phyloP scores from a whole-genome alignment of 1,140 invertebrate genomes.

The Papilio polyxenes region DNA sequence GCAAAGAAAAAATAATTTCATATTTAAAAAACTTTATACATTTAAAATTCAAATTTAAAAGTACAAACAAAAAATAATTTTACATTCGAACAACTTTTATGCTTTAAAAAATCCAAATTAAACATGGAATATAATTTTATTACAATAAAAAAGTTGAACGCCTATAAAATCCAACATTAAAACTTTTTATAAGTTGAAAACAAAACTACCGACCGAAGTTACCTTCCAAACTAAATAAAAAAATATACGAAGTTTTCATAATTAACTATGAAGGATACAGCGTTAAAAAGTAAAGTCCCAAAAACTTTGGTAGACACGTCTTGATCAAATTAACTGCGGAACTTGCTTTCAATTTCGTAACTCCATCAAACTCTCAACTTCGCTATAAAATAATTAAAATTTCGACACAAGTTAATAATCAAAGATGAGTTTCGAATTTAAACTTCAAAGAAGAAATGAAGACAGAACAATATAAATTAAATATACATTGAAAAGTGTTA shows the following conservation, averaged over 20 bases:
- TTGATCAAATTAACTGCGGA: conserved; percentile 35
- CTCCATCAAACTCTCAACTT: conserved; percentile 36
- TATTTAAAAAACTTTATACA: not conserved
- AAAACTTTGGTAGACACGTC: conserved; percentile 33
- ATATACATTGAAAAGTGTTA: not conserved
- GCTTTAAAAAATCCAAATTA: not conserved
- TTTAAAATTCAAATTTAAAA: not conserved
- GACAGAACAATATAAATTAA: not conserved
- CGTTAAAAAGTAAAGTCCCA: conserved; percentile 27
- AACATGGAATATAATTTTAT: not conserved
- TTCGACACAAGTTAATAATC: conserved; percentile 35
- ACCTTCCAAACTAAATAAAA: conserved; percentile 29
- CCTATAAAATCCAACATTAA: not conserved
- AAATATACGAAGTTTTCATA: not conserved
- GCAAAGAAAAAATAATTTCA: not conserved
- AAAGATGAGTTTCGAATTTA: conserved; percentile 20
- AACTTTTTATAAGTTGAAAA: conserved; percentile 15
- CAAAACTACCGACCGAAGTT: not conserved
- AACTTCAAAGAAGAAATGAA: conserved; percentile 6
- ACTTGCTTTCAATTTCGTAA: conserved; percentile 39
- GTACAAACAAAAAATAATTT: not conserved
- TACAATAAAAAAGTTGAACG: not conserved
- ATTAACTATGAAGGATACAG: conserved; percentile 37
- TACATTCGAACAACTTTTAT: not conserved
- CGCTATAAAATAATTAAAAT: conserved; percentile 35